phyloP scores from a whole-genome alignment of 2,113 vertebrate species.

The Burhinus bistriatus region DNA sequence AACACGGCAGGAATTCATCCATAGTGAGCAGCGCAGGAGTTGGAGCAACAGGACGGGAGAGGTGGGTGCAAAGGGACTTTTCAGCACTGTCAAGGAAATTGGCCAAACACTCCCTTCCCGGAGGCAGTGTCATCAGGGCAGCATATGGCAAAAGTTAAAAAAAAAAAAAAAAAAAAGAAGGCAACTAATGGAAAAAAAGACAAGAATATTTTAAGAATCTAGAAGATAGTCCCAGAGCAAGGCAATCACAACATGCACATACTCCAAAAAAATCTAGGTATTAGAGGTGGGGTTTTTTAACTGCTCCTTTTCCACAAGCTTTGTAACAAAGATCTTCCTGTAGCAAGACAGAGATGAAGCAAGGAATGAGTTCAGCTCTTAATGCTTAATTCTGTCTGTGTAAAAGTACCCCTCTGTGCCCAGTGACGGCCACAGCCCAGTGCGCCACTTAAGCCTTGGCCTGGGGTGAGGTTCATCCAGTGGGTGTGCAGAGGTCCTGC shows the following conservation, averaged over 20 bases:
- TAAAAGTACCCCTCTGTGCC: background rate
- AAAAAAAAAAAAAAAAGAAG: background rate
- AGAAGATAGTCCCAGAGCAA: background rate
- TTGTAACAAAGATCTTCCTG: background rate
- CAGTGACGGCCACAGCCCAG: background rate
- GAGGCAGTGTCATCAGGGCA: background rate
- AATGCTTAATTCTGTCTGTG: background rate
- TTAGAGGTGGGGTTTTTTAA: background rate
- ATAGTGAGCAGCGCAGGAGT: background rate
- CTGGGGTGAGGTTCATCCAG: background rate
- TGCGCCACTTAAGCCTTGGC: background rate
- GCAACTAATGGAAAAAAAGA: background rate
- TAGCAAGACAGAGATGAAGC: background rate
- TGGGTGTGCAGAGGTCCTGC: background rate
- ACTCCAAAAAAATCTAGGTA: background rate
- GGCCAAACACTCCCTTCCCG: background rate
- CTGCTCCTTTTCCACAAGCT: background rate
- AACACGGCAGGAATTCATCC: constrained; percentile 7
- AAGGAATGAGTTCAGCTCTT: background rate
- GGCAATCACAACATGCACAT: background rate
- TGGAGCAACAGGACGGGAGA: background rate
- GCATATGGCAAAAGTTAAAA: background rate
- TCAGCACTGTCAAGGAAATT: constrained; percentile 15
- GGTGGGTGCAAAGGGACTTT: constrained; percentile 20
- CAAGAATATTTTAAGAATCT: background rate